A percentile compares a stretch with the other conserved stretches of the same genome.
These are phyloP conservation scores for Triplophysa bombifrons DNA, from an alignment of 2,797 vertebrate genomes.

Conservation along the genomic window DNA sequence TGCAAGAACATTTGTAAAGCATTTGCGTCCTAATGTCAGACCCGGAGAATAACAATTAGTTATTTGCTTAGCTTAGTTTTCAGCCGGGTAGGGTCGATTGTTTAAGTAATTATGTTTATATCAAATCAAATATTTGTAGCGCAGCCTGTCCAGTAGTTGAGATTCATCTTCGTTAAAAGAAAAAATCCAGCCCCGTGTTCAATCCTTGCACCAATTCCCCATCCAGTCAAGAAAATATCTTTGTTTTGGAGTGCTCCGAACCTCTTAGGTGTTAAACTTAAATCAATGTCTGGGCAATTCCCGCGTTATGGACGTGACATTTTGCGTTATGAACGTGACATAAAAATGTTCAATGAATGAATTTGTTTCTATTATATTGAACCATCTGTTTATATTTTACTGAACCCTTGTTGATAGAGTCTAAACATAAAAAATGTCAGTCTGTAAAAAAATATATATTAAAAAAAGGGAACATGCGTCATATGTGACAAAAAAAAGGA, in stretches of 20 bases:
- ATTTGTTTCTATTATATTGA: too few species aligned
- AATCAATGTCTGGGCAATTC: neutral
- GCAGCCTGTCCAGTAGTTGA: constrained; percentile 1
- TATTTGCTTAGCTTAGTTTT: constrained; percentile 52
- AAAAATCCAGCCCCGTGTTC: constrained; percentile 10
- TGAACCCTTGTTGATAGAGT: too few species aligned
- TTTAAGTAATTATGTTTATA: constrained; percentile 35
- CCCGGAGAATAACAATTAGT: constrained; percentile 50
- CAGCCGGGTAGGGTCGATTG: constrained; percentile 1
- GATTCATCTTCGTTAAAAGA: constrained; percentile 34
- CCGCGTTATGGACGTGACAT: too few species aligned
- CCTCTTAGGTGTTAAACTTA: constrained; percentile 25
- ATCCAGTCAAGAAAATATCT: constrained; percentile 27
- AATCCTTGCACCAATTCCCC: constrained; percentile 18
- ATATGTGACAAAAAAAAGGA: too few species aligned
- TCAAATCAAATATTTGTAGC: constrained; percentile 35
- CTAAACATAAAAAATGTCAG: too few species aligned
- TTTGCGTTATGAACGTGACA: too few species aligned
- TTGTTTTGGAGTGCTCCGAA: constrained; percentile 15
- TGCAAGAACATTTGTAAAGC: constrained; percentile 58
- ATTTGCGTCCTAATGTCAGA: constrained; percentile 51
- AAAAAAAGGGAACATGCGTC: too few species aligned
- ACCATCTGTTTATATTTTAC: too few species aligned
- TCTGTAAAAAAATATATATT: too few species aligned
- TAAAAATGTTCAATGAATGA: too few species aligned